These are phyloP conservation scores for Erannis defoliaria DNA, from an alignment of 2,888 invertebrate species.

Conservation along the genomic window DNA sequence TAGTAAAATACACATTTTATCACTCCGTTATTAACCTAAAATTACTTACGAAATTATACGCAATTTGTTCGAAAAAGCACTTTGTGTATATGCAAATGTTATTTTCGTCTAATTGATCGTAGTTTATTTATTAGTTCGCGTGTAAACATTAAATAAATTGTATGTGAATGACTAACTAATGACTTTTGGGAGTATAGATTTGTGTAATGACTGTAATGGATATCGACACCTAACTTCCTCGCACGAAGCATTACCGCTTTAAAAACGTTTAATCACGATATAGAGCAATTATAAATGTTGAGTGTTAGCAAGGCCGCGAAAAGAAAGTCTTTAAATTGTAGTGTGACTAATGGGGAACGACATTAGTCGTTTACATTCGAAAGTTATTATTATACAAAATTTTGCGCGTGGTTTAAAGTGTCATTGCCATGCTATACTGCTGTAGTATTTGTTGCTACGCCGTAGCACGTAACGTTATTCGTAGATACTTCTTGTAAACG, in stretches of 20 bases:
- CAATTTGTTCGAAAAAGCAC: constrained; percentile 64
- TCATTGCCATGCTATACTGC: background rate
- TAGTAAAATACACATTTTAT: constrained; percentile 61
- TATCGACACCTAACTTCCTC: constrained; percentile 67
- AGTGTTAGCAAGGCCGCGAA: constrained; percentile 26
- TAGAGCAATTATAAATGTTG: constrained; percentile 50
- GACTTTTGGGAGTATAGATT: constrained; percentile 69
- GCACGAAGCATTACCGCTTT: constrained; percentile 53
- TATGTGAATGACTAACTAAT: constrained; percentile 65
- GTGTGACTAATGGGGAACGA: constrained; percentile 19
- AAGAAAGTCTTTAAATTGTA: constrained; percentile 31
- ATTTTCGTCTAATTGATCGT: constrained; percentile 67
- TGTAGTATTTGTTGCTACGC: constrained; percentile 14
- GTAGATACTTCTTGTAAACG: constrained; percentile 30
- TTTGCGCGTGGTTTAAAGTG: background rate
- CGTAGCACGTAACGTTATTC: constrained; percentile 32
- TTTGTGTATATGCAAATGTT: constrained; percentile 70
- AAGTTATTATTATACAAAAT: constrained; percentile 5
- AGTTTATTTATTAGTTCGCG: constrained; percentile 67
- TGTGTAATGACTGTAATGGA: constrained; percentile 63
- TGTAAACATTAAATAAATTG: constrained; percentile 79
- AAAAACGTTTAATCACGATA: constrained; percentile 59
- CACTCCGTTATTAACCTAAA: constrained; percentile 58
- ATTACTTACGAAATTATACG: constrained; percentile 61
- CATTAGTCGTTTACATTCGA: constrained; percentile 16